Base-by-base conservation (phyloP, 2,888 invertebrate genomes). In the Altica lythri region DNA sequence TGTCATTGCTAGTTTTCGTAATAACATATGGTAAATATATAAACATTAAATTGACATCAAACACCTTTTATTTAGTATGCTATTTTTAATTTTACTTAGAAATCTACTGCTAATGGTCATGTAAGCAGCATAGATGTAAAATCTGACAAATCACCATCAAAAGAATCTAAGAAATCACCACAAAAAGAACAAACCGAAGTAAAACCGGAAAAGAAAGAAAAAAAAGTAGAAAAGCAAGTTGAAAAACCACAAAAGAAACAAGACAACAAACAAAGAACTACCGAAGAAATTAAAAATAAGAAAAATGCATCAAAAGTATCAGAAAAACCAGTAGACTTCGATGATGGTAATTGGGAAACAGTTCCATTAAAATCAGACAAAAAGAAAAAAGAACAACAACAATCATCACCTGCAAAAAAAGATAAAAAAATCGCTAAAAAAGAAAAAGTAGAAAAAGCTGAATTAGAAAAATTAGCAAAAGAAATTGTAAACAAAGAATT, bases 291-390 rank as follows among this genome's bases (percentile, higher is more conserved):
- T 4, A 65, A 62, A 51, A 75, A 73, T 37, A 77, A 77, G 58
- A 78, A 77, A 54, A 82, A 81, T 64, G n/a, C n/a, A n/a, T 62
- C 69, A 13, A 79, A 76, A 69, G 72, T 71, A 1, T 34, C 80
- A 57, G 86, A 86, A 64, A 88, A 88, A 71, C 87, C 88, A 6
- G 81, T 82, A 34, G 87, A 87, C 67, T 87, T 82, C 75, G 88
- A 88, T 74, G 88, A 88, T 65, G 88, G 86, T 35, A 82, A 84
- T 43, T 90, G 90, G 90, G 85, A 89, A 77, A 82, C 81, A 63
- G 85, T 88, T 62, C 78, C 86, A 57, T 81, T 86, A 68, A 80
- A 86, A 74, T 81, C 84, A 67, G 89, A 89, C 57, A 89, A 88
- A 73, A 89, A 89, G 71, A 88, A 86, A 75, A 81, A 82, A 53